Base-by-base conservation (phyloP, 2,113 vertebrate genomes). In the Hippopotamus amphibius region DNA sequence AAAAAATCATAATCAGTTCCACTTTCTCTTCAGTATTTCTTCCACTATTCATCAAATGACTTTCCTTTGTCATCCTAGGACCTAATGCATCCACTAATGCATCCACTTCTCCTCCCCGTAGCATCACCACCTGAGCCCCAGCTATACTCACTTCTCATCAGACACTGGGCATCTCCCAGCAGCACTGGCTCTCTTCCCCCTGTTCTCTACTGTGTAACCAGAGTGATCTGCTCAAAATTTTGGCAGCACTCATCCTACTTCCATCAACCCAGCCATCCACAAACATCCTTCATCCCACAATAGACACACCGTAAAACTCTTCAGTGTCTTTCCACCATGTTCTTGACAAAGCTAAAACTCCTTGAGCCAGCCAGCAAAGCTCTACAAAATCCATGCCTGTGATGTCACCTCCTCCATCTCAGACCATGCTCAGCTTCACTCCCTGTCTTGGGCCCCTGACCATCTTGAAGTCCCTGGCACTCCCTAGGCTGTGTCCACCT, bases 341-440 rank as follows among this genome's bases (percentile, higher is more conserved):
- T 77, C 43, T 66, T 48, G 28, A 57, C 48, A 63, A 37, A 90
- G 21, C 65, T 76, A 53, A 92, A 82, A 65, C 12, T 7, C 33
- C 48, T 88, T 11, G 66, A 87, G 28, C 48, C n/a, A 12, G 17
- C 30, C 46, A 57, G 6, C 22, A 88, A 61, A 57, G 8, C 33
- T 48, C 59, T 85, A 22, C 19, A 65, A 65, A 55, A 53, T 24
- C 41, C 53, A 5, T 53, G 43, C 10, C 82, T 50, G 2, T n/a
- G 48, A 59, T 6, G 5, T 28, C 28, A 53, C 46, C 43, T 4
- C 21, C 0, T 7, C 2, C 26, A 41, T 37, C 26, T 74, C 57
- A 37, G 11, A 7, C 16, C 7, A 7, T 0, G 0, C 10, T n/a
- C 8, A 0, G 13, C 37, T 63, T 30, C 55, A 13, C 37, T 24